Conservation (phyloP, 1,140 invertebrate genomes). For the Pinna nobilis region DNA sequence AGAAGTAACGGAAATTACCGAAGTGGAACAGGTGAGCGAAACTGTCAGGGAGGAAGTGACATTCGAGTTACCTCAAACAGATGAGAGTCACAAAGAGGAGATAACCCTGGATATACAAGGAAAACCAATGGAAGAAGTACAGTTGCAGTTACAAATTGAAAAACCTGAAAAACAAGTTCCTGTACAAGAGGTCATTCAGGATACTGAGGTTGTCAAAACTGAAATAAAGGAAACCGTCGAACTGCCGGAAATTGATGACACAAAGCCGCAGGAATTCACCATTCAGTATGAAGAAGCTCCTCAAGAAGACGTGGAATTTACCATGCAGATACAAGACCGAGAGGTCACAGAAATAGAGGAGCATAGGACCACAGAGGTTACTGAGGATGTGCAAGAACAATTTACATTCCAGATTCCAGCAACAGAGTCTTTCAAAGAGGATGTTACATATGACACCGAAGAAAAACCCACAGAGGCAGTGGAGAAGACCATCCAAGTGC, state of each 20-base stretch:
- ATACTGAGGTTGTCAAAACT: constrained; percentile 18
- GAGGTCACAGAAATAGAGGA: constrained; percentile 34
- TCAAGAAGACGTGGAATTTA: constrained; percentile 40
- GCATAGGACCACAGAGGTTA: constrained; percentile 34
- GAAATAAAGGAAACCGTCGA: constrained; percentile 16
- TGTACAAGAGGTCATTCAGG: constrained; percentile 7
- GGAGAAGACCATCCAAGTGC: constrained; percentile 8
- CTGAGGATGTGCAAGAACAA: constrained; percentile 27
- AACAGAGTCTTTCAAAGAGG: constrained; percentile 43
- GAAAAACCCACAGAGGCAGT: constrained; percentile 21
- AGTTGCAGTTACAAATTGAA: constrained; percentile 26
- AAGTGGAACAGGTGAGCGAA: constrained; percentile 32
- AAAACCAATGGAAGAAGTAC: constrained; percentile 24
- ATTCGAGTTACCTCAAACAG: constrained; percentile 14
- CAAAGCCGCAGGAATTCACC: constrained; percentile 22
- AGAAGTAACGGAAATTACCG: constrained; percentile 37
- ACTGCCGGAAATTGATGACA: constrained; percentile 28
- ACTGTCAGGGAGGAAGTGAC: constrained; percentile 11
- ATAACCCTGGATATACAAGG: constrained; percentile 25
- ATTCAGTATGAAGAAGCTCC: constrained; percentile 42
- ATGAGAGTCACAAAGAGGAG: constrained; percentile 19
- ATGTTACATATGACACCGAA: constrained; percentile 44
- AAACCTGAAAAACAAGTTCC: constrained; percentile 26
- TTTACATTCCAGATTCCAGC: constrained; percentile 33
- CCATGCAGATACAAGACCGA: constrained; percentile 33